Evolutionary conservation across 2,888 invertebrate genomes (phyloP).

Genomic region (Allygus modestus): DNA sequence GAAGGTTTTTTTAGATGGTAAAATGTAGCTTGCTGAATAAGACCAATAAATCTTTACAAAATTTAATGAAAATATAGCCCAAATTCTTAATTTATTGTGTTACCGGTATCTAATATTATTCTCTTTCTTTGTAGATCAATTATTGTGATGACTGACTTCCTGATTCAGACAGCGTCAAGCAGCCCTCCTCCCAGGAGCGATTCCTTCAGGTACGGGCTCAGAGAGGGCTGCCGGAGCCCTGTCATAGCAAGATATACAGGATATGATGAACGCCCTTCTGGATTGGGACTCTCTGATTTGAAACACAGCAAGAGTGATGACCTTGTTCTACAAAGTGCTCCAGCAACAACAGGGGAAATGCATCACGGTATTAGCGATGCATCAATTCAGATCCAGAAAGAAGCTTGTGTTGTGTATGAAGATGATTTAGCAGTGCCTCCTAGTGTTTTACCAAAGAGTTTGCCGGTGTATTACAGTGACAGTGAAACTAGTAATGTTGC

Average conservation of each 20-base stretch:
- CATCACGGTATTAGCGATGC: constrained; percentile 74
- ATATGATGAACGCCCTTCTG: constrained; percentile 66
- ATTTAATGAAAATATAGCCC: too few relatives aligned
- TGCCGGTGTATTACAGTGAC: constrained; percentile 72
- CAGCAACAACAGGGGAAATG: constrained; percentile 74
- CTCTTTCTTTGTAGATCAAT: constrained; percentile 35
- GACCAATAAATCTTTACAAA: too few relatives aligned
- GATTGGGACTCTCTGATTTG: constrained; percentile 72
- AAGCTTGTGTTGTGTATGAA: constrained; percentile 72
- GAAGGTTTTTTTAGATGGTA: too few relatives aligned
- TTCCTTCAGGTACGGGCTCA: constrained; percentile 65
- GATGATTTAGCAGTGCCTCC: constrained; percentile 69
- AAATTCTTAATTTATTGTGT: too few relatives aligned
- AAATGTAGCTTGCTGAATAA: too few relatives aligned
- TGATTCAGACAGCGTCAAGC: constrained; percentile 46
- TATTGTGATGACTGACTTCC: constrained; percentile 58
- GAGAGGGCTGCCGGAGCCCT: constrained; percentile 68
- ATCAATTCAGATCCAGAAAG: constrained; percentile 70
- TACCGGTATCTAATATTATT: not conserved
- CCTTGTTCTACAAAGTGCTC: constrained; percentile 75
- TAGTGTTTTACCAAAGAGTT: constrained; percentile 57
- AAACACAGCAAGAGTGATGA: constrained; percentile 78
- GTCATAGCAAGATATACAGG: constrained; percentile 67
- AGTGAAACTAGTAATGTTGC: constrained; percentile 68
- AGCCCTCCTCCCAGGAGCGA: constrained; percentile 62